Percentiles rank a stretch among this genome's conserved stretches.
Evolutionary conservation across 1,140 invertebrate genomes (phyloP).

Genomic region (Meloidogyne floridensis): DNA sequence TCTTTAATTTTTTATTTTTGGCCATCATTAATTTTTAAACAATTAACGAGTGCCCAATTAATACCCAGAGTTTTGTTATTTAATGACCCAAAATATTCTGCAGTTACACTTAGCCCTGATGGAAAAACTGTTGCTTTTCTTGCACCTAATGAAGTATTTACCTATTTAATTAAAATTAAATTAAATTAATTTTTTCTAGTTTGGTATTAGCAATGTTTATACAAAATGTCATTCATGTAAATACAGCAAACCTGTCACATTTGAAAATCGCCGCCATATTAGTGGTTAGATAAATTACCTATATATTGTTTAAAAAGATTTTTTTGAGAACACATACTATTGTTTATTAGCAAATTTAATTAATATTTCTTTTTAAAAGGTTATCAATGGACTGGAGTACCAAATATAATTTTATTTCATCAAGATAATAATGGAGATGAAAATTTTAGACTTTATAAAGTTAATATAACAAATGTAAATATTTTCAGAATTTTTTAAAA

Average conservation of each 20-base stretch:
- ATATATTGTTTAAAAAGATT: no score
- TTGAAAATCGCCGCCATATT: slow-evolving; percentile 52
- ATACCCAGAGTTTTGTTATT: slow-evolving; percentile 47
- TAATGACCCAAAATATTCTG: slow-evolving; percentile 56
- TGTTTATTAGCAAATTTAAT: no score
- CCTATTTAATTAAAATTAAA: neutral
- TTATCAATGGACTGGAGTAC: slow-evolving; percentile 56
- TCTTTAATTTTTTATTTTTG: slow-evolving; percentile 2
- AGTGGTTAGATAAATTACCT: slow-evolving; percentile 33
- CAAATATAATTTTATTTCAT: slow-evolving; percentile 48
- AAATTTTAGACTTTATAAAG: slow-evolving; percentile 48
- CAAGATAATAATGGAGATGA: slow-evolving; percentile 55
- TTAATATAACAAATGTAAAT: slow-evolving; percentile 50
- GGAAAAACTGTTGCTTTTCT: slow-evolving; percentile 47
- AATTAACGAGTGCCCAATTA: slow-evolving; percentile 18
- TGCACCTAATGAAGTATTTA: slow-evolving; percentile 48
- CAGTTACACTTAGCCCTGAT: slow-evolving; percentile 48
- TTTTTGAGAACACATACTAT: no score
- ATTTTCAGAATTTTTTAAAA: neutral
- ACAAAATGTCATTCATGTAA: slow-evolving; percentile 52
- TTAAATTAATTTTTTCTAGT: slow-evolving; percentile 4
- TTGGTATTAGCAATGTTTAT: slow-evolving; percentile 53
- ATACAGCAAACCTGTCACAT: slow-evolving; percentile 50
- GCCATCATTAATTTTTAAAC: neutral
- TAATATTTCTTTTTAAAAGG: slow-evolving; percentile 33